Percentiles rank a stretch among this genome's conserved stretches.
These are phyloP conservation scores for Sebastolobus altivelis DNA, from an alignment of 2,797 vertebrate species.

Conservation along the genomic window DNA sequence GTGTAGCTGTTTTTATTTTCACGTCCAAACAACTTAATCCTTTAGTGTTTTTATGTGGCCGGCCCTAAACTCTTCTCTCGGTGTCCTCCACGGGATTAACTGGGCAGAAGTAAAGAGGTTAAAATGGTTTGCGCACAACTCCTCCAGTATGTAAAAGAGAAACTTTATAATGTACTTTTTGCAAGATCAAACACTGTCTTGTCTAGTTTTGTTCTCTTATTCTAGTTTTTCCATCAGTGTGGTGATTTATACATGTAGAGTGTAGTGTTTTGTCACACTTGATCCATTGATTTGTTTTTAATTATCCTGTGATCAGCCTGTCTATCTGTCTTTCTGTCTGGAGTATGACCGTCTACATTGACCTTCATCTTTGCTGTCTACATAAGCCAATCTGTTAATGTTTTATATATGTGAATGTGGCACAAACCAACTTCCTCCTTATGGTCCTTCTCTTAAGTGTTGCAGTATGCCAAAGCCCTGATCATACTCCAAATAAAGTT, in stretches of 20 bases:
- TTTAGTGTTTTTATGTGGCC: constrained; percentile 32
- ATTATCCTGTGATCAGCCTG: background rate
- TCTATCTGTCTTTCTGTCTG: constrained; percentile 6
- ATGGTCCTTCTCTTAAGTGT: constrained; percentile 38
- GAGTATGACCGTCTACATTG: constrained; percentile 27
- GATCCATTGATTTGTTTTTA: constrained; percentile 46
- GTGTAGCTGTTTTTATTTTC: constrained; percentile 38
- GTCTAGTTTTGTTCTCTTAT: constrained; percentile 44
- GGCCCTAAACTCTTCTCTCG: background rate
- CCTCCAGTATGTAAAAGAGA: constrained; percentile 27
- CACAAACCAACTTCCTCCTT: constrained; percentile 21
- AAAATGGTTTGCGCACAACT: constrained; percentile 30
- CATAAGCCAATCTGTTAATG: constrained; percentile 39
- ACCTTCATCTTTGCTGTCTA: constrained; percentile 23
- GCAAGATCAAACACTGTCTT: constrained; percentile 50
- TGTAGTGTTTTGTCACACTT: constrained; percentile 49
- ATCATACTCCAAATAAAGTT: constrained; percentile 42
- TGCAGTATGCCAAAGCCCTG: constrained; percentile 67
- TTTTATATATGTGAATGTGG: constrained; percentile 60
- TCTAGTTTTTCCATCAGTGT: constrained; percentile 47
- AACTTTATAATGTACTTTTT: constrained; percentile 38
- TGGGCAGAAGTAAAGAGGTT: constrained; percentile 9
- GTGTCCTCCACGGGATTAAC: constrained; percentile 17
- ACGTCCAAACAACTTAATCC: constrained; percentile 3
- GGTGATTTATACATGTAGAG: constrained; percentile 37